Conservation (phyloP, 2,113 vertebrate species). For the Zosterops borbonicus region DNA sequence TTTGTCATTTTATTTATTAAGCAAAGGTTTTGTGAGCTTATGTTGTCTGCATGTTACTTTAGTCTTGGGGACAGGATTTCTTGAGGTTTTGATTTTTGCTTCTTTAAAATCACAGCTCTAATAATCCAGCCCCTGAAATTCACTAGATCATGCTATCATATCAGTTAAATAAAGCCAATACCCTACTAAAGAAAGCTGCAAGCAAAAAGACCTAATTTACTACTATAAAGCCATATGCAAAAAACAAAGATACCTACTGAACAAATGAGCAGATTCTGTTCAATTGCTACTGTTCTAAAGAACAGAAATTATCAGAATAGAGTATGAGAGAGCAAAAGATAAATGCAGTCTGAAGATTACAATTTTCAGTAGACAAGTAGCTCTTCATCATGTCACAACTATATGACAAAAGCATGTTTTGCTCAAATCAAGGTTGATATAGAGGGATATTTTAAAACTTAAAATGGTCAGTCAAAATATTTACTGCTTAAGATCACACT, state of each 20-base stretch:
- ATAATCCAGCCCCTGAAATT: background rate
- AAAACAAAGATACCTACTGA: background rate
- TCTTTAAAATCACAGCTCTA: background rate
- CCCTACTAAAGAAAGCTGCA: background rate
- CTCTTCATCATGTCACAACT: background rate
- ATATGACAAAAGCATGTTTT: background rate
- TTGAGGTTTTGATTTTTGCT: background rate
- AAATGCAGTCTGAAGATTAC: background rate
- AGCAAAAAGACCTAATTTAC: background rate
- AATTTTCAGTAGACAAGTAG: background rate
- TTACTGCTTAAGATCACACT: background rate
- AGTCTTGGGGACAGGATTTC: background rate
- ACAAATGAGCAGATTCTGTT: background rate
- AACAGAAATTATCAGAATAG: background rate
- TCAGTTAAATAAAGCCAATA: background rate
- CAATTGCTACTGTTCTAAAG: background rate
- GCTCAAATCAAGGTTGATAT: background rate
- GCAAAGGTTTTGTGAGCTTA: constrained; percentile 5
- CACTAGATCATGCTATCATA: background rate
- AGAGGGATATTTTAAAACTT: background rate
- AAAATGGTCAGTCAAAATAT: background rate
- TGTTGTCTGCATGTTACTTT: background rate
- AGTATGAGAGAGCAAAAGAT: background rate
- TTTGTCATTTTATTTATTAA: background rate
- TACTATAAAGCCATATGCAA: background rate